Conservation (phyloP, 2,888 invertebrate species). For the Sclerodermus sp. region DNA sequence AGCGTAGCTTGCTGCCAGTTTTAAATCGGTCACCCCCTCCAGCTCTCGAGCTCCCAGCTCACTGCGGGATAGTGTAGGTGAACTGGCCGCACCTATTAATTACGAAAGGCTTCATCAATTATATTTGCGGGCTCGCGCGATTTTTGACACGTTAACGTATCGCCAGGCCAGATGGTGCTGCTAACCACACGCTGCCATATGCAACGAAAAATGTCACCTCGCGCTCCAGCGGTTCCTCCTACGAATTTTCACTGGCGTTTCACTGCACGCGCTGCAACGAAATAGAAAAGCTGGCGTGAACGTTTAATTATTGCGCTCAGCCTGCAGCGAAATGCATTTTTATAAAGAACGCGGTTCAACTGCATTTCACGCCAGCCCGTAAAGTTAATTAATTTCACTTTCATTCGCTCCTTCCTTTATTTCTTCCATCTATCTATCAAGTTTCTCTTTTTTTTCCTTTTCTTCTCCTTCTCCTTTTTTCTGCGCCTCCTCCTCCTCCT, state of each 20-base stretch:
- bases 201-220: slow-evolving; percentile 30
- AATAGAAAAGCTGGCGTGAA: no score
- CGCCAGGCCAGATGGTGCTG: slow-evolving; percentile 53
- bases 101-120: slow-evolving; percentile 55
- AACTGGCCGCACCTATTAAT: slow-evolving; percentile 46
- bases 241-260: slow-evolving; percentile 6
- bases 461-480: no score
- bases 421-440: no score
- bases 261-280: slow-evolving; percentile 11
- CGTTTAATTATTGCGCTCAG: no score
- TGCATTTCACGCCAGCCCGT: no score
- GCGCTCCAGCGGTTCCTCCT: slow-evolving; percentile 5
- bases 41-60: background rate
- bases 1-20: slow-evolving; percentile 43
- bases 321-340: no score
- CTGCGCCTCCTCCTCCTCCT: no score
- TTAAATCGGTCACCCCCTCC: slow-evolving; percentile 38
- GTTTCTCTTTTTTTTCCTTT: no score
- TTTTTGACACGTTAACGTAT: slow-evolving; percentile 56
- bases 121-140: slow-evolving; percentile 41
- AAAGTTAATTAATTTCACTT: background rate
- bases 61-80: background rate
- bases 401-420: background rate
- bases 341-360: no score
- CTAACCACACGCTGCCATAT: slow-evolving; percentile 29